Evolutionary conservation across 2,113 vertebrate species (phyloP).

Genomic region (Oryctolagus cuniculus): DNA sequence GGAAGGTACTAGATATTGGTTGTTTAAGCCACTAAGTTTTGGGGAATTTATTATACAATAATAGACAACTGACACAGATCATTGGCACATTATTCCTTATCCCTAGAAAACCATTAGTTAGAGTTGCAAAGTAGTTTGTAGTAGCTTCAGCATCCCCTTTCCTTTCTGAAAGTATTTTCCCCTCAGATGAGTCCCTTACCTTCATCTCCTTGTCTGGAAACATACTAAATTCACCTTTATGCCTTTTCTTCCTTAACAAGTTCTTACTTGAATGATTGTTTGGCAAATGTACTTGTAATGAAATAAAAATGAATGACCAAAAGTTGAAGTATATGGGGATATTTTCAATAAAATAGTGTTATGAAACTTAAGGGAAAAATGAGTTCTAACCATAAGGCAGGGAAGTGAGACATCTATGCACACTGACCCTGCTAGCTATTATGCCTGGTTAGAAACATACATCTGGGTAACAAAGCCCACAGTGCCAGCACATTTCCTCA

Average conservation of each 20-base stretch:
- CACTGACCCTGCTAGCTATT: rapidly evolving
- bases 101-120: not conserved
- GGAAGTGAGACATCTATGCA: not conserved
- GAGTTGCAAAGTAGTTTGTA: not conserved
- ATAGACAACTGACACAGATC: not conserved
- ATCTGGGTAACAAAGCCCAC: not conserved
- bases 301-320: not conserved
- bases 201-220: not conserved
- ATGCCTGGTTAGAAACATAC: not conserved
- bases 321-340: not conserved
- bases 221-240: not conserved
- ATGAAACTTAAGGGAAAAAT: not conserved
- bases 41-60: not conserved
- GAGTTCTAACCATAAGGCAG: not conserved
- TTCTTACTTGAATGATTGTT: not conserved
- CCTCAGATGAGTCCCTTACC: not conserved
- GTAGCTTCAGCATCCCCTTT: not conserved
- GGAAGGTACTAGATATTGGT: not conserved
- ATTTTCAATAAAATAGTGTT: not conserved
- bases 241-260: not conserved
- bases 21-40: not conserved
- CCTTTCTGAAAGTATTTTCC: not conserved
- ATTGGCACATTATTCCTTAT: not conserved
- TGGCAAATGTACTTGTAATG: not conserved
- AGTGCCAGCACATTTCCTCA: not conserved